These are phyloP conservation scores for Amphiprion ocellaris DNA, from an alignment of 2,113 vertebrate genomes.

Conservation along the genomic window DNA sequence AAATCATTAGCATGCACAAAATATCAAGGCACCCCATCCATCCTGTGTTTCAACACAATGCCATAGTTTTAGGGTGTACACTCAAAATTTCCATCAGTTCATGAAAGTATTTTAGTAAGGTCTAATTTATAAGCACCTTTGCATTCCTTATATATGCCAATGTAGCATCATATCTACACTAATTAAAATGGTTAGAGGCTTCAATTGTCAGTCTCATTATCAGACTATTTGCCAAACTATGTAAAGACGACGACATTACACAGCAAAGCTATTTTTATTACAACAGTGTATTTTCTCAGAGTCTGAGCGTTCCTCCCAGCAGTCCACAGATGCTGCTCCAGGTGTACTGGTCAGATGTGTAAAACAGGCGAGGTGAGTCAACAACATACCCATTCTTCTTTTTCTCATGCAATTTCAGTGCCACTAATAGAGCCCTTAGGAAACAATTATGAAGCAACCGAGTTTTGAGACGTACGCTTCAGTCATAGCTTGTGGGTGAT, in stretches of 20 bases:
- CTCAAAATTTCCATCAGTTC: too few species aligned
- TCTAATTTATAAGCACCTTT: too few species aligned
- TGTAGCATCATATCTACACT: background rate
- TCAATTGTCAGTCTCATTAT: too few species aligned
- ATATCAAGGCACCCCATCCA: too few species aligned
- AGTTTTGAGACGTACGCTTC: constrained; percentile 43
- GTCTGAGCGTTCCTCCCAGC: constrained; percentile 3
- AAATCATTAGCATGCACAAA: too few species aligned
- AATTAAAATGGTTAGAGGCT: too few species aligned
- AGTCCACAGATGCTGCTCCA: constrained; percentile 20
- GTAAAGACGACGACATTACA: background rate
- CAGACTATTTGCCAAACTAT: background rate
- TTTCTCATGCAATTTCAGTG: constrained; percentile 35
- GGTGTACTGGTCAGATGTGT: constrained; percentile 28
- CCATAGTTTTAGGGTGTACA: too few species aligned
- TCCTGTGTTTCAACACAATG: too few species aligned
- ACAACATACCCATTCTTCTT: constrained; percentile 40
- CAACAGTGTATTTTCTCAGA: background rate
- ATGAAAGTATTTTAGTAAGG: too few species aligned
- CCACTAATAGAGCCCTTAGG: constrained; percentile 61
- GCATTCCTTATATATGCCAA: background rate
- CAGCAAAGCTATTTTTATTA: background rate
- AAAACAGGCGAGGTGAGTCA: constrained; percentile 39
- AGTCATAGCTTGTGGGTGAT: constrained; percentile 15
- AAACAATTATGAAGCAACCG: constrained; percentile 62